These are phyloP conservation scores for Cuculus canorus DNA, from an alignment of 2,797 vertebrate species.

Conservation along the genomic window DNA sequence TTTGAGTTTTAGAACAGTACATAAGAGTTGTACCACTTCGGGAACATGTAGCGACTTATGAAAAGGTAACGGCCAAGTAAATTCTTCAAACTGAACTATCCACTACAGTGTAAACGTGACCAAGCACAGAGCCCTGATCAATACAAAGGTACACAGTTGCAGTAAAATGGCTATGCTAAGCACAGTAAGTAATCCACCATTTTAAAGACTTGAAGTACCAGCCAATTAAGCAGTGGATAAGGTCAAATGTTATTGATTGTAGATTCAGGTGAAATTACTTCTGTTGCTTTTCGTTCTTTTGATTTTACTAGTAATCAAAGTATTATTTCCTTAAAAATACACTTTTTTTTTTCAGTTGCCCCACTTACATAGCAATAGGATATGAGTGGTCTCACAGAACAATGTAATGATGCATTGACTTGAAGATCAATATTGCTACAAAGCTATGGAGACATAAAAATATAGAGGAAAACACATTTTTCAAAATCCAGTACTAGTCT, in stretches of 20 bases:
- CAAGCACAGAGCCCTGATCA: slow-evolving; percentile 63
- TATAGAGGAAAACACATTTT: slow-evolving; percentile 31
- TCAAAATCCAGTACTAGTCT: slow-evolving; percentile 29
- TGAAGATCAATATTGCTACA: slow-evolving; percentile 73
- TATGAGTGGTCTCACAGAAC: slow-evolving; percentile 64
- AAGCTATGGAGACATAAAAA: slow-evolving; percentile 49
- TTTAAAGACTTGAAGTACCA: slow-evolving; percentile 74
- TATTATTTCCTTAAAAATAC: slow-evolving; percentile 68
- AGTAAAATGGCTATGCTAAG: slow-evolving; percentile 61
- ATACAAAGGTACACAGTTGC: slow-evolving; percentile 58
- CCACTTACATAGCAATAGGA: slow-evolving; percentile 56
- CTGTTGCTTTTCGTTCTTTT: slow-evolving; percentile 39
- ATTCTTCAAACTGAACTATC: slow-evolving; percentile 47
- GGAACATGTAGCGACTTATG: slow-evolving; percentile 4
- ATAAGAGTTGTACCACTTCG: neutral
- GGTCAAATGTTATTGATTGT: slow-evolving; percentile 78
- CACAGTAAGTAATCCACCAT: slow-evolving; percentile 61
- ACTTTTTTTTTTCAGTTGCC: slow-evolving; percentile 16
- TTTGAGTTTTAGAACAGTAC: slow-evolving; percentile 21
- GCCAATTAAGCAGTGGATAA: slow-evolving; percentile 76
- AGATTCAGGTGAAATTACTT: slow-evolving; percentile 69
- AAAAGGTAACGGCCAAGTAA: slow-evolving; percentile 41
- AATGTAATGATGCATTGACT: slow-evolving; percentile 68
- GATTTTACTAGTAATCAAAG: slow-evolving; percentile 65
- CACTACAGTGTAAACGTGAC: slow-evolving; percentile 66